These are phyloP conservation scores for Passer montanus DNA, from an alignment of 2,113 vertebrate species.

Conservation along the genomic window DNA sequence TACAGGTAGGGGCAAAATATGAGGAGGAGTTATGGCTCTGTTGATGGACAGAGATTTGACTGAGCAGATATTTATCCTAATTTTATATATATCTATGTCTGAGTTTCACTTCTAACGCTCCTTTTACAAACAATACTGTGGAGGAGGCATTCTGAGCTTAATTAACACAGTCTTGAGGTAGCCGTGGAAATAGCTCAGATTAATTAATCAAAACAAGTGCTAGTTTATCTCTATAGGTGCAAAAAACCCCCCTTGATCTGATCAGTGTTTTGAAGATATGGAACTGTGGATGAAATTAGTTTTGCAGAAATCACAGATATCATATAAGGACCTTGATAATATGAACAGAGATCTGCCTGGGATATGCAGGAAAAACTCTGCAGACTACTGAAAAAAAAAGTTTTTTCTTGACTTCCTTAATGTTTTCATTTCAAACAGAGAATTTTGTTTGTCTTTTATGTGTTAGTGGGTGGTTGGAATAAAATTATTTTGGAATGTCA, in stretches of 20 bases:
- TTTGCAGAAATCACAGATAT: background rate
- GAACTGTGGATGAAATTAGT: background rate
- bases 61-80: background rate
- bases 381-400: background rate
- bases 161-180: background rate
- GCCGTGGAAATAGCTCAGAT: background rate
- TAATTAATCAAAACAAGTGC: background rate
- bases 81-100: fast-evolving
- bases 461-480: background rate
- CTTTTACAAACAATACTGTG: background rate
- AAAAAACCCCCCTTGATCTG: fast-evolving
- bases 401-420: background rate
- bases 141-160: background rate
- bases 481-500: background rate
- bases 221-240: background rate
- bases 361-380: background rate
- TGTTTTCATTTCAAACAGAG: background rate
- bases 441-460: background rate
- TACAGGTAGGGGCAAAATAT: fast-evolving
- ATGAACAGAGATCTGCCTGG: background rate
- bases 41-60: background rate
- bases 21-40: background rate
- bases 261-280: background rate
- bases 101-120: background rate
- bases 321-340: background rate